A percentile compares a stretch with the other conserved stretches of the same genome.
Evolutionary conservation across 1,140 invertebrate species (phyloP).

Genomic region (Chrysoperla carnea): DNA sequence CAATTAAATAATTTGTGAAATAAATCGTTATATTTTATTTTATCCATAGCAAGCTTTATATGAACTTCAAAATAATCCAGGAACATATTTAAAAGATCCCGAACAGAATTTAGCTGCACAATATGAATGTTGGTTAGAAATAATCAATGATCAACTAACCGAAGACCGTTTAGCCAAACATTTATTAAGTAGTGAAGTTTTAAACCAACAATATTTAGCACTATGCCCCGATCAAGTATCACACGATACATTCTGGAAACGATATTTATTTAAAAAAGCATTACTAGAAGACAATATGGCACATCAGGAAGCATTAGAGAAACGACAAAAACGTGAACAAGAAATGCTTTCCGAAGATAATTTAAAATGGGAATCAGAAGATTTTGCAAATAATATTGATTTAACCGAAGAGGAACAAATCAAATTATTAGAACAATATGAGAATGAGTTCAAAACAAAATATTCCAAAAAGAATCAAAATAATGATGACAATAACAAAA

Average conservation of each 20-base stretch:
- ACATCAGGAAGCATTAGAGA: constrained; percentile 20
- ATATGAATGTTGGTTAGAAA: constrained; percentile 27
- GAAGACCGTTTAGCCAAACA: constrained; percentile 23
- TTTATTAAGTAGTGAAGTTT: constrained; percentile 23
- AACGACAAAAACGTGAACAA: constrained; percentile 17
- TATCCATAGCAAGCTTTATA: constrained; percentile 18
- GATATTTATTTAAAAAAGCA: constrained; percentile 38
- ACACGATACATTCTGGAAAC: constrained; percentile 35
- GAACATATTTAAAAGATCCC: constrained; percentile 25
- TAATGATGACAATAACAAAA: not conserved
- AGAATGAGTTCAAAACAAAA: constrained; percentile 20
- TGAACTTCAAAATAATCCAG: constrained; percentile 22
- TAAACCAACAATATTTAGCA: constrained; percentile 29
- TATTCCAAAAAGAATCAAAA: not conserved
- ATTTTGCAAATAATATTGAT: constrained; percentile 35
- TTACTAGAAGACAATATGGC: constrained; percentile 35
- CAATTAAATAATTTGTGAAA: too few relatives aligned
- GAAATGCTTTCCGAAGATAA: constrained; percentile 10
- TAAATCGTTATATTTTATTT: not conserved
- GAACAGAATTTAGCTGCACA: constrained; percentile 17
- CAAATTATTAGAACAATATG: constrained; percentile 35
- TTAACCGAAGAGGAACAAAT: constrained; percentile 38
- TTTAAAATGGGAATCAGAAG: constrained; percentile 27
- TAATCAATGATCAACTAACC: constrained; percentile 25
- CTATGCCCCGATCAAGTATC: constrained; percentile 32